Evolutionary conservation across 2,113 vertebrate genomes (phyloP), one percentile per base, ranked within the genome.

Genomic region (Scomber colias): DNA sequence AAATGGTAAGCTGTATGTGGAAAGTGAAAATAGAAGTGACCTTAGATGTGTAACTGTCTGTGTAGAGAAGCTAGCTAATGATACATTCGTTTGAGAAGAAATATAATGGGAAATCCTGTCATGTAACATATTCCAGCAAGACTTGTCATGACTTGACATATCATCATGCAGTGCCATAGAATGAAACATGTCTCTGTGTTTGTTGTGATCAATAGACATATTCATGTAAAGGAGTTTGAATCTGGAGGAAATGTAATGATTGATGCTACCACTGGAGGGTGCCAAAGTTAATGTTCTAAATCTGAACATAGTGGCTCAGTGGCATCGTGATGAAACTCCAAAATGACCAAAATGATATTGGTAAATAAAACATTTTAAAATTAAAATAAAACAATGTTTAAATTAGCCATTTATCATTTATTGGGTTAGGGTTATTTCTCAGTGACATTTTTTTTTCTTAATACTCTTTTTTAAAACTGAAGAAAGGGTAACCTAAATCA

Each of bases 11-110:
- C 17, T 56, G 65, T 75, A 74, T 46, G 74, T 78, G 57, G 50
- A 71, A 78, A 62, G 49, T 67, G 76, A 66, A 69, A 80, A 63
- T 75, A 92, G 74, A 94, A 94, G 93, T 95, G 94, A 90, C 93
- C 94, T 95, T 94, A 85, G 77, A 78, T 89, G 87, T 91, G 88
- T 71, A 86, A 57, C 59, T 55, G 79, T 88, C 60, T 88, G 84
- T 89, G 75, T 51, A 13, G 57, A 79, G 74, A 77, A 77, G 72
- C 77, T 77, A 82, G 77, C 71, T 86, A 85, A 75, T 70, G 76
- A 77, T 81, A 72, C 81, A 83, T 79, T 75, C 54, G 72, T 70
- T 60, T 60, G 10, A 77, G 62, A 74, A 59, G 46, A 68, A 54
- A n/a, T 54, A 53, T 79, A 64, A 59, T 60, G 64, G 12, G 57